A percentile compares a stretch with the other conserved stretches of the same genome.
Evolutionary conservation across 2,888 invertebrate genomes (phyloP).

Genomic region (Alentia gelatinosa): DNA sequence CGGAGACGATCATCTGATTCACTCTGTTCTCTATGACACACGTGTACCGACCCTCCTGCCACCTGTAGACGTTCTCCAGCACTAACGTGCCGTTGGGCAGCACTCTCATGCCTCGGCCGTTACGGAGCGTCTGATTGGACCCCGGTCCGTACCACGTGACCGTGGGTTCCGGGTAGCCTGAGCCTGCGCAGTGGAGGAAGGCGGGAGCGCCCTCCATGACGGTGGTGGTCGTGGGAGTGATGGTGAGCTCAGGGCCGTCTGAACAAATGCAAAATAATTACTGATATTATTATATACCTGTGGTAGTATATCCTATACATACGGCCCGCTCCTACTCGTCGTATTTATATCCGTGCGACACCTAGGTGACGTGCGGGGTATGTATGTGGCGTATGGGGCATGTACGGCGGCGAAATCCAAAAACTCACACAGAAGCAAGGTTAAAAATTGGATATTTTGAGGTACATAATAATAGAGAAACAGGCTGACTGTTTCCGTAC

Average conservation of each 20-base stretch:
- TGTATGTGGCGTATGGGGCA: too few relatives aligned
- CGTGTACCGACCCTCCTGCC: conserved; percentile 7
- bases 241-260: conserved; percentile 21
- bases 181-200: conserved; percentile 15
- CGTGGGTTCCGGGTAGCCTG: background rate
- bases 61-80: background rate
- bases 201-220: conserved; percentile 4
- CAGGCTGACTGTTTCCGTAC: too few relatives aligned
- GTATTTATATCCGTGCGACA: too few relatives aligned
- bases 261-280: background rate
- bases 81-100: conserved; percentile 34
- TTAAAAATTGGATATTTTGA: too few relatives aligned
- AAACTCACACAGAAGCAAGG: too few relatives aligned
- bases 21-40: background rate
- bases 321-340: too few relatives aligned
- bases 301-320: too few relatives aligned
- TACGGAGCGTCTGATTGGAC: conserved; percentile 40
- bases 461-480: too few relatives aligned
- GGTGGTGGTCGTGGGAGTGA: background rate
- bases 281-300: background rate
- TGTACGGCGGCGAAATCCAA: too few relatives aligned
- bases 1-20: background rate
- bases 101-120: background rate
- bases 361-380: too few relatives aligned
- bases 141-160: conserved; percentile 29